Evolutionary conservation across 2,888 invertebrate genomes (phyloP).

Genomic region (Nineta flava): DNA sequence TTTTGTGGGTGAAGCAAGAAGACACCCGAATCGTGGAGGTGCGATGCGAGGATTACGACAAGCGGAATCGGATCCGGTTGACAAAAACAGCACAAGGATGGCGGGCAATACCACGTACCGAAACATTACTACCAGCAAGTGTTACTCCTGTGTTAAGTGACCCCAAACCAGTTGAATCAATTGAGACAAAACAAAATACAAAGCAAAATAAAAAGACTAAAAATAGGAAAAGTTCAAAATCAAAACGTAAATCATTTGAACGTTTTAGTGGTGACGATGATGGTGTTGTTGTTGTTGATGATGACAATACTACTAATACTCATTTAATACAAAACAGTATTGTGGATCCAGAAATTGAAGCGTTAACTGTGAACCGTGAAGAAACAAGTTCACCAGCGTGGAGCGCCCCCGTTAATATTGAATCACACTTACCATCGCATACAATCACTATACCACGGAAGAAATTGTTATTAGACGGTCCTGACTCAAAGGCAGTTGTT

Average conservation of each 20-base stretch:
- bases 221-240: conserved; percentile 7
- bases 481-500: conserved; percentile 10
- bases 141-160: conserved; percentile 10
- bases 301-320: no score
- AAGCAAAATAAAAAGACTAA: conserved; percentile 17
- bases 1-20: conserved; percentile 69
- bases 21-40: conserved; percentile 70
- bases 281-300: conserved; percentile 13
- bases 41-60: conserved; percentile 76
- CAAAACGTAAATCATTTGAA: conserved; percentile 19
- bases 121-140: conserved; percentile 32
- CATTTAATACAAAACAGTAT: no score
- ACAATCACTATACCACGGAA: conserved; percentile 36
- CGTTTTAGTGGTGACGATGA: conserved; percentile 19
- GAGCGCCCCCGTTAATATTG: conserved; percentile 35
- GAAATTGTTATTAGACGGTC: conserved; percentile 11
- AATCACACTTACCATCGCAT: conserved; percentile 44
- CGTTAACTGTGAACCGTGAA: conserved; percentile 7
- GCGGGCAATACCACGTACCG: conserved; percentile 68
- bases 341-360: conserved; percentile 7
- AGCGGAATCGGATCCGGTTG: conserved; percentile 66
- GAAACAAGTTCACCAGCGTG: conserved; percentile 19
- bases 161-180: conserved; percentile 18
- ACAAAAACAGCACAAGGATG: conserved; percentile 69
- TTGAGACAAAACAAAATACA: conserved; percentile 15